Conservation (phyloP, 2,888 invertebrate genomes). For the Xestia sexstrigata region DNA sequence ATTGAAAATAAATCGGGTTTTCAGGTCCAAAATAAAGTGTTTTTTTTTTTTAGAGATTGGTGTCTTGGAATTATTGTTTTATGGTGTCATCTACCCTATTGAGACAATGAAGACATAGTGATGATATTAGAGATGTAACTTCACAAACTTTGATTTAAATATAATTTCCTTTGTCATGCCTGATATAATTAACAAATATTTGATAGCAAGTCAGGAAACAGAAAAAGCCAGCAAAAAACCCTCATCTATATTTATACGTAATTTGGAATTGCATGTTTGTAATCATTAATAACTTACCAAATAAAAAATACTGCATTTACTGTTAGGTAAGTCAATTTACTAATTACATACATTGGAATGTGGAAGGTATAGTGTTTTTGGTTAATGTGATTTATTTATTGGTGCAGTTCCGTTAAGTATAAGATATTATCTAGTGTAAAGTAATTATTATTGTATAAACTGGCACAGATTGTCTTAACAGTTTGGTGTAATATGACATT, state of each 20-base stretch:
- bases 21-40: no score
- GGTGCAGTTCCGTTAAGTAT: background rate
- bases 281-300: background rate
- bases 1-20: no score
- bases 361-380: slow-evolving; percentile 23
- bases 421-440: background rate
- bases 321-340: slow-evolving; percentile 20
- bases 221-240: background rate
- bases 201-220: slow-evolving; percentile 12
- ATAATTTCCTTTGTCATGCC: slow-evolving; percentile 11
- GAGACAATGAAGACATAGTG: background rate
- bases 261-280: slow-evolving; percentile 43
- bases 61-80: no score
- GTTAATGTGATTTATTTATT: slow-evolving; percentile 13
- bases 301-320: background rate
- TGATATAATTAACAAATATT: slow-evolving; percentile 5
- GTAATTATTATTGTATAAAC: background rate
- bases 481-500: background rate
- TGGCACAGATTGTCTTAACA: background rate
- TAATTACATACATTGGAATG: slow-evolving; percentile 30
- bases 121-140: background rate
- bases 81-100: no score
- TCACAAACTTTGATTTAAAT: background rate
- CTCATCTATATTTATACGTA: slow-evolving; percentile 29
- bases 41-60: no score